These are phyloP conservation scores for Tipula lateralis DNA, from an alignment of 2,888 invertebrate species.

Conservation along the genomic window DNA sequence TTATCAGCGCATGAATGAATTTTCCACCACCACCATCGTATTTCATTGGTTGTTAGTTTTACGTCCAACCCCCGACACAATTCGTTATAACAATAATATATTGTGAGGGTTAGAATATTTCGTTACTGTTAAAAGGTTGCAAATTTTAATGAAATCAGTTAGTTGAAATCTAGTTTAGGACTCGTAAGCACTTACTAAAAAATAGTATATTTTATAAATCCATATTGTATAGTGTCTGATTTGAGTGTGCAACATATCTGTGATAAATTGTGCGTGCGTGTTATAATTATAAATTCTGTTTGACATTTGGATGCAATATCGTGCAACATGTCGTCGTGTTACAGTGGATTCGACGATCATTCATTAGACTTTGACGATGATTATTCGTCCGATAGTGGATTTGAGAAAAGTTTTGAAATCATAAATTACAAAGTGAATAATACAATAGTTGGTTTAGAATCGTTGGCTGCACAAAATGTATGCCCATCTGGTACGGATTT, in stretches of 20 bases:
- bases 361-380: constrained; percentile 51
- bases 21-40: constrained; percentile 13
- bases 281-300: not conserved
- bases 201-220: too few relatives aligned
- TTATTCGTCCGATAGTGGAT: constrained; percentile 72
- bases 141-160: not conserved
- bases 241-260: not conserved
- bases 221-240: not conserved
- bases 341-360: constrained; percentile 46
- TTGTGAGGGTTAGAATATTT: constrained; percentile 27
- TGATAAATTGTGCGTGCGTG: constrained; percentile 25
- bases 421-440: constrained; percentile 37
- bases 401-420: constrained; percentile 65
- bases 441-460: constrained; percentile 27
- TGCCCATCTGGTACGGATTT: constrained; percentile 37
- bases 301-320: not conserved
- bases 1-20: constrained; percentile 29
- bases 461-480: not conserved
- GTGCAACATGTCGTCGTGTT: constrained; percentile 45
- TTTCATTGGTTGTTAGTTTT: not conserved
- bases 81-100: not conserved
- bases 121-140: constrained; percentile 25
- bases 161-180: not conserved
- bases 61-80: constrained; percentile 25
- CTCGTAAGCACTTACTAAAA: not conserved